Evolutionary conservation across 2,797 vertebrate species (phyloP).

Genomic region (Distichodus sexfasciatus): DNA sequence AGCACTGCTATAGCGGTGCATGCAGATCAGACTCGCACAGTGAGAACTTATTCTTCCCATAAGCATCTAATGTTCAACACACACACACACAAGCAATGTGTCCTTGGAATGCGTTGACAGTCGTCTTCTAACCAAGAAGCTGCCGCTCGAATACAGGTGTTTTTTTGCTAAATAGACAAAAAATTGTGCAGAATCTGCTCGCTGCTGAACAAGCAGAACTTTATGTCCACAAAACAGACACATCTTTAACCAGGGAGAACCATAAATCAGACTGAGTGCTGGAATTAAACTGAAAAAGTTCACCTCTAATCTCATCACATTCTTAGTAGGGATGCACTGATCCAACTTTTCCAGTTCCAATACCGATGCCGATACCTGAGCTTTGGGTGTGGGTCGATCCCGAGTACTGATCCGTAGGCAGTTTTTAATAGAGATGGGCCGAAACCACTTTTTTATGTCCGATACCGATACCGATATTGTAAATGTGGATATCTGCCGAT

Average conservation of each 20-base stretch:
- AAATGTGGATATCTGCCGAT: too few relatives aligned
- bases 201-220: not conserved
- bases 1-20: not conserved
- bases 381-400: too few relatives aligned
- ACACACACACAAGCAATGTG: slow-evolving; percentile 33
- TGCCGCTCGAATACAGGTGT: not conserved
- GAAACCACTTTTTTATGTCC: too few relatives aligned
- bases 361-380: too few relatives aligned
- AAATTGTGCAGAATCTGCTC: not conserved
- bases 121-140: not conserved
- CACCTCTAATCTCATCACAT: too few relatives aligned
- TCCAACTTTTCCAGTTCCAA: too few relatives aligned
- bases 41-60: not conserved
- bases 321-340: too few relatives aligned
- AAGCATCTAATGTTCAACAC: slow-evolving; percentile 11
- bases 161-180: not conserved
- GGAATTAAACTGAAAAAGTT: slow-evolving; percentile 2
- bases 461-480: too few relatives aligned
- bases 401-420: too few relatives aligned
- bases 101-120: slow-evolving; percentile 18
- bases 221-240: not conserved
- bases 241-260: not conserved
- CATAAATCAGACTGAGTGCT: not conserved
- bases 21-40: not conserved
- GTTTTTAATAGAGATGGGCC: too few relatives aligned